Evolutionary conservation across 2,113 vertebrate species (phyloP).

Genomic region (Brachyistius frenatus): DNA sequence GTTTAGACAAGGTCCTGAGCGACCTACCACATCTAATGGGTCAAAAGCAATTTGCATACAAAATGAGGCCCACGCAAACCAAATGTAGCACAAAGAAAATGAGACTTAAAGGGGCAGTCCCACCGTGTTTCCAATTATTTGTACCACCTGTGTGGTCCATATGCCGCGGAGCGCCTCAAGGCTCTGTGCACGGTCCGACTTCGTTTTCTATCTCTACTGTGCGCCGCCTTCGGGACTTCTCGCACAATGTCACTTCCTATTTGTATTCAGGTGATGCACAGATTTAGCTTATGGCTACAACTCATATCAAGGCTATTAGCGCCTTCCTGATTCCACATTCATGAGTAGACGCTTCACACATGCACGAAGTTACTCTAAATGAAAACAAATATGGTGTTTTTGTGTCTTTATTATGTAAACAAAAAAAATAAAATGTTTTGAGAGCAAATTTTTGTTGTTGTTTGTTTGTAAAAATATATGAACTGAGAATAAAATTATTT

Average conservation of each 20-base stretch:
- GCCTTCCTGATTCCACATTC: neutral
- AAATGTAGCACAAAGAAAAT: conserved; percentile 15
- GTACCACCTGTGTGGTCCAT: neutral
- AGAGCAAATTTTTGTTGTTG: too few species aligned
- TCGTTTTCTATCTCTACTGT: neutral
- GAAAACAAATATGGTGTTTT: too few species aligned
- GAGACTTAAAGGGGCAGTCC: conserved; percentile 7
- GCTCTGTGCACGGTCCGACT: neutral
- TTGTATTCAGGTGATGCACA: neutral
- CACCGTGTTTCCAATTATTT: neutral
- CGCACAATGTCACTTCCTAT: neutral
- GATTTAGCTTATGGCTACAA: neutral
- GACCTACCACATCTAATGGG: conserved; percentile 23
- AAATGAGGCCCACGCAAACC: conserved; percentile 28
- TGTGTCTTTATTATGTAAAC: too few species aligned
- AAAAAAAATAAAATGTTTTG: too few species aligned
- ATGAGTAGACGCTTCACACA: neutral
- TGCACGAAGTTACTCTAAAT: neutral
- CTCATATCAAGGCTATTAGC: neutral
- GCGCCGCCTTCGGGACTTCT: neutral
- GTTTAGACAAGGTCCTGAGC: conserved; percentile 49
- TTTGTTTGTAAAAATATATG: too few species aligned
- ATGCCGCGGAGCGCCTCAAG: neutral
- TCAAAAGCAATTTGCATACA: conserved; percentile 47
- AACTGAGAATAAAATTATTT: too few species aligned